These are phyloP conservation scores for Eublepharis macularius DNA, from an alignment of 2,113 vertebrate species.

Conservation along the genomic window DNA sequence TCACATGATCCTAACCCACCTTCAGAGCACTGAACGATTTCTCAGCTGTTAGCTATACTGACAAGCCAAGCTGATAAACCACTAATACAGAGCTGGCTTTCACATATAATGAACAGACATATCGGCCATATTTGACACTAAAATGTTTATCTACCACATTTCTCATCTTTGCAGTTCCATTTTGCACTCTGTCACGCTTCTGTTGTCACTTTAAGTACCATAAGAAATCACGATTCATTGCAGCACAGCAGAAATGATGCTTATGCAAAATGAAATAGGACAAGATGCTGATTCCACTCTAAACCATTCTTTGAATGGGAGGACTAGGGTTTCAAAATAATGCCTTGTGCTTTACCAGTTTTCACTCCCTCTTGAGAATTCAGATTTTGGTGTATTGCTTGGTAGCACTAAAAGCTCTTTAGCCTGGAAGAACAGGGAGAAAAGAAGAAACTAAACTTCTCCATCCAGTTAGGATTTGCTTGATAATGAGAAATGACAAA, in stretches of 20 bases:
- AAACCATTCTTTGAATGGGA: neutral
- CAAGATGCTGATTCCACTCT: constrained; percentile 1
- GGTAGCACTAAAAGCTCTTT: neutral
- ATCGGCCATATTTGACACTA: constrained; percentile 50
- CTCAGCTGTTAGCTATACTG: constrained; percentile 35
- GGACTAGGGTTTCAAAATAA: neutral
- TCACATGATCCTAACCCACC: constrained; percentile 25
- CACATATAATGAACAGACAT: constrained; percentile 49
- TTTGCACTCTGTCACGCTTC: constrained; percentile 52
- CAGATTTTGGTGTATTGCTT: neutral
- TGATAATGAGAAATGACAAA: neutral
- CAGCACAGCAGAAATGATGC: constrained; percentile 45
- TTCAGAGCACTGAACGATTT: constrained; percentile 24
- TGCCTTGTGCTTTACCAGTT: neutral
- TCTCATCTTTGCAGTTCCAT: constrained; percentile 53
- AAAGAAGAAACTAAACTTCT: neutral
- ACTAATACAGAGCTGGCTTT: constrained; percentile 48
- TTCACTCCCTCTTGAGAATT: neutral
- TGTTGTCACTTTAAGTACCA: constrained; percentile 52
- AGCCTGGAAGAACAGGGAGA: neutral
- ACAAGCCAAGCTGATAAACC: constrained; percentile 57
- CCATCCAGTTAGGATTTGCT: neutral
- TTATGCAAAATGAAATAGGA: constrained; percentile 47
- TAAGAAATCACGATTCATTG: constrained; percentile 64
- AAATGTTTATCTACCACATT: constrained; percentile 52